A percentile compares a stretch with the other conserved stretches of the same genome.
Conservation (phyloP, 2,113 vertebrate species). For the Peromyscus polionotus region DNA sequence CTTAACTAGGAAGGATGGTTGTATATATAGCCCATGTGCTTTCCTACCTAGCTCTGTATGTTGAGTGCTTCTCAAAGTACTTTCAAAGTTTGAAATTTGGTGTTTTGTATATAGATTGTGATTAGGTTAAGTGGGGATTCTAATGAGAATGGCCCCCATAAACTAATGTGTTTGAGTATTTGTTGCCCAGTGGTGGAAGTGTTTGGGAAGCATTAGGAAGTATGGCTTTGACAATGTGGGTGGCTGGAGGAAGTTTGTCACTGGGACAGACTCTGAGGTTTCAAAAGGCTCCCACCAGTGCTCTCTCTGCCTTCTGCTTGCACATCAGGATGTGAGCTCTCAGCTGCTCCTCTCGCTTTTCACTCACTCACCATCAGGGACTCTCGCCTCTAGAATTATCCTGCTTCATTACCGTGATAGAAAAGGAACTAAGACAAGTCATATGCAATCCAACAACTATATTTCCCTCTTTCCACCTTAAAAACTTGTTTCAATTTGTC, state of each 20-base stretch:
- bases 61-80: not conserved
- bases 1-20: not conserved
- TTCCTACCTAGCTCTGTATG: not conserved
- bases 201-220: not conserved
- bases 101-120: not conserved
- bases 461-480: not conserved
- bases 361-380: not conserved
- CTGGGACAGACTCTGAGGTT: not conserved
- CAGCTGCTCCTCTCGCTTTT: accelerated
- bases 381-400: not conserved
- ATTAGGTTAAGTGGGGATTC: not conserved
- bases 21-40: not conserved
- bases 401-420: not conserved
- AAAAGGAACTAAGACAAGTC: not conserved
- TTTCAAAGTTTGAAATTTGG: not conserved
- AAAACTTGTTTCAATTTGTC: not conserved
- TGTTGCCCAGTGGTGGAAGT: not conserved
- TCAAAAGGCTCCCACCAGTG: not conserved
- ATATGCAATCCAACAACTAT: not conserved
- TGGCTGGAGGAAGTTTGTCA: not conserved
- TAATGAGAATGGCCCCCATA: not conserved
- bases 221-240: not conserved
- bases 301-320: not conserved
- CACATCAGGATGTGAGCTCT: not conserved
- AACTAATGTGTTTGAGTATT: not conserved